Evolutionary conservation across 2,797 vertebrate genomes (phyloP).

Genomic region (Lateolabrax maculatus): DNA sequence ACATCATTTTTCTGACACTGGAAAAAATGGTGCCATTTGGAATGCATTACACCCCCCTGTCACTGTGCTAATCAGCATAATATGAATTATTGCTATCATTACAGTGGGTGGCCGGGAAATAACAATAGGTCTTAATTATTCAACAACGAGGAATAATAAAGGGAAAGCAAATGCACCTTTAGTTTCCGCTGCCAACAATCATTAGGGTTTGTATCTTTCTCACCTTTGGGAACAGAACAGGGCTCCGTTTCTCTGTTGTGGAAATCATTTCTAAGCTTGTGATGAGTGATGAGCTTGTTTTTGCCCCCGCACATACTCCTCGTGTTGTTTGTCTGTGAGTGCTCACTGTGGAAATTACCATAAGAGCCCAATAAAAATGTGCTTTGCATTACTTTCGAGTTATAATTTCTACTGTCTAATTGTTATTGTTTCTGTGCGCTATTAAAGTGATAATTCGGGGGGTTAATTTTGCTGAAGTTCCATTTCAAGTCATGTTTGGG

Average conservation of each 20-base stretch:
- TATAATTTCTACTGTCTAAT: slow-evolving; percentile 33
- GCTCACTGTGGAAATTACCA: slow-evolving; percentile 32
- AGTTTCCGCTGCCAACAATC: slow-evolving; percentile 66
- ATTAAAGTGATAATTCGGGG: slow-evolving; percentile 18
- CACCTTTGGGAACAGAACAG: slow-evolving; percentile 27
- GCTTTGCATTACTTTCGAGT: background rate
- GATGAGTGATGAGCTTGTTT: slow-evolving; percentile 55
- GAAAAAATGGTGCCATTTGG: slow-evolving; percentile 44
- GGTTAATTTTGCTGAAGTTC: background rate
- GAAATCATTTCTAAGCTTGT: slow-evolving; percentile 37
- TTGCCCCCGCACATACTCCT: background rate
- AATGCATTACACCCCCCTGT: slow-evolving; percentile 54
- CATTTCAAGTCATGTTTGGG: background rate
- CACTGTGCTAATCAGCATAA: slow-evolving; percentile 75
- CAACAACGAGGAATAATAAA: slow-evolving; percentile 70
- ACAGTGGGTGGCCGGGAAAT: slow-evolving; percentile 68
- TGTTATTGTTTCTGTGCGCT: slow-evolving; percentile 16
- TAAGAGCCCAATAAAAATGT: slow-evolving; percentile 48
- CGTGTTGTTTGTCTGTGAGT: slow-evolving; percentile 32
- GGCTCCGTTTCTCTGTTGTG: slow-evolving; percentile 9
- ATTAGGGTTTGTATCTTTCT: slow-evolving; percentile 58
- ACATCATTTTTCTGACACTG: slow-evolving; percentile 55
- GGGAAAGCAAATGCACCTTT: slow-evolving; percentile 68
- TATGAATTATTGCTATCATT: slow-evolving; percentile 82
- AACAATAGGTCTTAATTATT: slow-evolving; percentile 80